A percentile compares a stretch with the other conserved stretches of the same genome.
Evolutionary conservation across 1,140 invertebrate genomes (phyloP).

Genomic region (Drosophila sturtevanti): DNA sequence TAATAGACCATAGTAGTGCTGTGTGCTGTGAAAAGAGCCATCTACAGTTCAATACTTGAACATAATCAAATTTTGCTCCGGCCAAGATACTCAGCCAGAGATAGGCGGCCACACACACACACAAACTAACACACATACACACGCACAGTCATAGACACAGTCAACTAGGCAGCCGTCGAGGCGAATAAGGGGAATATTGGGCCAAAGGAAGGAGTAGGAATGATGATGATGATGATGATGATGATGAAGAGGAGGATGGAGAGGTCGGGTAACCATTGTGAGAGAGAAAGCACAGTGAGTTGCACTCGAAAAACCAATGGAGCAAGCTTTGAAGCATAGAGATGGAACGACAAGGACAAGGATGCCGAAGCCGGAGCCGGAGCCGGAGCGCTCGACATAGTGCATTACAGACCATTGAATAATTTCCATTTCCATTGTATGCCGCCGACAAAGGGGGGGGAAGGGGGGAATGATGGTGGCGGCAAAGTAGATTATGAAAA

Average conservation of each 20-base stretch:
- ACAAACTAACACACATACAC: conserved; percentile 11
- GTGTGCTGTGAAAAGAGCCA: conserved; percentile 46
- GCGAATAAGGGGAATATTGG: conserved; percentile 70
- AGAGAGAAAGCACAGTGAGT: conserved; percentile 41
- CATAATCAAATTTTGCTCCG: conserved; percentile 75
- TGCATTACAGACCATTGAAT: conserved; percentile 82
- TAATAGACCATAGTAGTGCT: conserved; percentile 1
- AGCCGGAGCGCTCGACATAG: conserved; percentile 38
- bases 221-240: conserved; percentile 16
- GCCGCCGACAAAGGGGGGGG: conserved; percentile 13
- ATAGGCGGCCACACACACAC: conserved; percentile 48
- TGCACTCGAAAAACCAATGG: conserved; percentile 70
- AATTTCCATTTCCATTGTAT: conserved; percentile 82
- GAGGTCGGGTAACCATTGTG: conserved; percentile 6
- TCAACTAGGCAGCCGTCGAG: conserved; percentile 75
- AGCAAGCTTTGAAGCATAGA: conserved; percentile 54
- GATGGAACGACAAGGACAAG: conserved; percentile 20
- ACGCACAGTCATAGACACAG: conserved; percentile 64
- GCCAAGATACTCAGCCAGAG: conserved; percentile 60
- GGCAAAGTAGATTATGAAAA: conserved; percentile 82
- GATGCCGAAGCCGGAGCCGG: conserved; percentile 3
- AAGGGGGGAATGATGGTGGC: not conserved
- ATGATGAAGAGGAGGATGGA: conserved; percentile 14
- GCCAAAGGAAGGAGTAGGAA: conserved; percentile 33
- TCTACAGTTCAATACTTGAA: conserved; percentile 77